Conservation (phyloP, 2,113 vertebrate species). For the Panthera tigris region DNA sequence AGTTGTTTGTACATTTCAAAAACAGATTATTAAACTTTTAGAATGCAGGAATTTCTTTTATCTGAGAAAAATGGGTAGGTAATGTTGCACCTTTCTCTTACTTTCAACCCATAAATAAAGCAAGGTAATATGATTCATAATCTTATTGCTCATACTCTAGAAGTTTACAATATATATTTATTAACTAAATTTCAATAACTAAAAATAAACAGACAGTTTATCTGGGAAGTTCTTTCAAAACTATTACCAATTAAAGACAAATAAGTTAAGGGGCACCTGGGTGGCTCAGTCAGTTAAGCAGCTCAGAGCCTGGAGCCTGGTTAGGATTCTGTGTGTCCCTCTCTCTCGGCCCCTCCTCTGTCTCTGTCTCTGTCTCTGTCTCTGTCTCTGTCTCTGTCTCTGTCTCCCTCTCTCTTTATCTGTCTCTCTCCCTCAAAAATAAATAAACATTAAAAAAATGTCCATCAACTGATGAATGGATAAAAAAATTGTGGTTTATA, state of each 20-base stretch:
- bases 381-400: no score
- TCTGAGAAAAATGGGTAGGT: not conserved
- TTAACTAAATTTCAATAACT: constrained; percentile 34
- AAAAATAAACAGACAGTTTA: constrained; percentile 36
- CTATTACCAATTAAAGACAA: constrained; percentile 74
- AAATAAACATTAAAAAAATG: no score
- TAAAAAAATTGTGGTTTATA: no score
- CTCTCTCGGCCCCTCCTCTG: no score
- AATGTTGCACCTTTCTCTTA: constrained; percentile 26
- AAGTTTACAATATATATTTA: constrained; percentile 46
- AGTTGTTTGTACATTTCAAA: constrained; percentile 35
- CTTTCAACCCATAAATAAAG: not conserved
- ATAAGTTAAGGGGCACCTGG: not conserved
- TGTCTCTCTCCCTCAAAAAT: no score
- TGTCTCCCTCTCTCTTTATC: no score
- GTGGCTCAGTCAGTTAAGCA: no score
- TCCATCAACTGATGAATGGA: no score
- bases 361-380: no score
- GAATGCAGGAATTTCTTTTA: constrained; percentile 38
- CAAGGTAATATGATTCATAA: not conserved
- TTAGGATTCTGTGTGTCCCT: no score
- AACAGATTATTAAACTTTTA: constrained; percentile 26
- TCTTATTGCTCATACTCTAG: not conserved
- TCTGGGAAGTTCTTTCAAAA: constrained; percentile 61
- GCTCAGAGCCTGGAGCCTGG: no score